phyloP scores from a whole-genome alignment of 1,140 invertebrate genomes.

The Drosophila paulistorum region DNA sequence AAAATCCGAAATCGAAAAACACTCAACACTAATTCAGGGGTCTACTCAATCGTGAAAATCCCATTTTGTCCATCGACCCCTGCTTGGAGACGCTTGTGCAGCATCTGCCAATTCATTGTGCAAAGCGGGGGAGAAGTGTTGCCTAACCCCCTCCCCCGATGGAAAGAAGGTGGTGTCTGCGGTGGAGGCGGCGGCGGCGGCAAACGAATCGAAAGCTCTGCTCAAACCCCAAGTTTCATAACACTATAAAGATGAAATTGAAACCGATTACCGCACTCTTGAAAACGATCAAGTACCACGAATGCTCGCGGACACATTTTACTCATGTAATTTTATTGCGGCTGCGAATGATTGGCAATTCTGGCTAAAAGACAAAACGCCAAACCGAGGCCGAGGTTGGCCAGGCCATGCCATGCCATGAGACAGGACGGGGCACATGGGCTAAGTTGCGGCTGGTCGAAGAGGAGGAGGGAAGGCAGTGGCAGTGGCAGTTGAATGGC shows the following conservation, averaged over 20 bases:
- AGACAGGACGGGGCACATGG: not conserved
- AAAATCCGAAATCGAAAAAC: too few relatives aligned
- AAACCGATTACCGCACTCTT: conserved; percentile 82
- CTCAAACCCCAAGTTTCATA: conserved; percentile 66
- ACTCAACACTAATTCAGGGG: too few relatives aligned
- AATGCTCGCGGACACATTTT: conserved; percentile 81
- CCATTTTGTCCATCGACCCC: not conserved
- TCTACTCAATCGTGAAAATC: too few relatives aligned
- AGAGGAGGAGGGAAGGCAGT: not conserved
- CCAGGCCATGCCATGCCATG: not conserved
- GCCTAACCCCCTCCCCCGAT: too few relatives aligned
- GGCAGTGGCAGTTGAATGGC: not conserved
- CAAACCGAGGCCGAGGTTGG: conserved; percentile 17
- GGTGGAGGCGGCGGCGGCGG: not conserved
- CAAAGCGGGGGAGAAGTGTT: not conserved
- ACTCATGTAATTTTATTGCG: conserved; percentile 81
- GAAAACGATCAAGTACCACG: conserved; percentile 80
- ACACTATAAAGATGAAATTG: conserved; percentile 81
- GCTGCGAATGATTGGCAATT: conserved; percentile 78
- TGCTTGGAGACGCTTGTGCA: conserved; percentile 16
- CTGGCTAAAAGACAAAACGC: conserved; percentile 76
- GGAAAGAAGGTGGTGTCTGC: conserved; percentile 30
- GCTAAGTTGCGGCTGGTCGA: not conserved
- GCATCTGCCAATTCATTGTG: not conserved
- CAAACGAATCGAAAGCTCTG: conserved; percentile 43